A percentile compares a stretch with the other conserved stretches of the same genome.
These are phyloP conservation scores for Bombycilla garrulus DNA, from an alignment of 2,113 vertebrate genomes.

Conservation along the genomic window DNA sequence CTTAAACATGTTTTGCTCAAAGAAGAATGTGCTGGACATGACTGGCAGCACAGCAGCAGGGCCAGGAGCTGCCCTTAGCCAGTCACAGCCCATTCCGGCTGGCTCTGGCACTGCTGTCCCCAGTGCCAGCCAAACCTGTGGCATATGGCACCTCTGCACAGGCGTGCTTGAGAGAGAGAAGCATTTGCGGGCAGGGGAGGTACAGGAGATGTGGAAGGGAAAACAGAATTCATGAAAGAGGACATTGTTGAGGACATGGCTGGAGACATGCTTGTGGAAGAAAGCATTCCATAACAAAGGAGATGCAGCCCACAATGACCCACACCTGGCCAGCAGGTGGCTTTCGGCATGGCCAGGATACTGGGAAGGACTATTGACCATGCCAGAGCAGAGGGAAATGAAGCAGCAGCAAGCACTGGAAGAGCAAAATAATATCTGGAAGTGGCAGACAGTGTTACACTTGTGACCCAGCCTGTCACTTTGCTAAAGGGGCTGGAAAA, in stretches of 20 bases:
- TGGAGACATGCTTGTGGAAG: not conserved
- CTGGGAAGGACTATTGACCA: not conserved
- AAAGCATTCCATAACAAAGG: not conserved
- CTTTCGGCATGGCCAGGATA: not conserved
- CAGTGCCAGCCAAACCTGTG: not conserved
- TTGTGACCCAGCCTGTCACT: not conserved
- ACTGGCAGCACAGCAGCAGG: rapidly evolving
- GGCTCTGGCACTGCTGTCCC: not conserved
- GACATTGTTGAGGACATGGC: not conserved
- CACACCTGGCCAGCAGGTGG: too few relatives aligned
- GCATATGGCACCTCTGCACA: not conserved
- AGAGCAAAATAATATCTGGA: not conserved
- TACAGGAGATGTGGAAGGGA: not conserved
- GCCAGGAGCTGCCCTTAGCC: rapidly evolving
- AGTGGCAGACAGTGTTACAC: not conserved
- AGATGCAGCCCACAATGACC: rapidly evolving
- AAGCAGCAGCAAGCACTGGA: not conserved
- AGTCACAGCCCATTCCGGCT: not conserved
- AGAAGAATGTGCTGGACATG: rapidly evolving
- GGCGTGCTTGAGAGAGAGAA: not conserved
- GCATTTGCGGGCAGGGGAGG: not conserved
- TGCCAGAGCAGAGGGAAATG: not conserved
- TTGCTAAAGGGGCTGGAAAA: not conserved
- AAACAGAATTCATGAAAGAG: not conserved
- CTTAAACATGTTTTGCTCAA: not conserved